Conservation (phyloP, 64 coral and sea anemone genomes). For the Catalaphyllia jardinei region DNA sequence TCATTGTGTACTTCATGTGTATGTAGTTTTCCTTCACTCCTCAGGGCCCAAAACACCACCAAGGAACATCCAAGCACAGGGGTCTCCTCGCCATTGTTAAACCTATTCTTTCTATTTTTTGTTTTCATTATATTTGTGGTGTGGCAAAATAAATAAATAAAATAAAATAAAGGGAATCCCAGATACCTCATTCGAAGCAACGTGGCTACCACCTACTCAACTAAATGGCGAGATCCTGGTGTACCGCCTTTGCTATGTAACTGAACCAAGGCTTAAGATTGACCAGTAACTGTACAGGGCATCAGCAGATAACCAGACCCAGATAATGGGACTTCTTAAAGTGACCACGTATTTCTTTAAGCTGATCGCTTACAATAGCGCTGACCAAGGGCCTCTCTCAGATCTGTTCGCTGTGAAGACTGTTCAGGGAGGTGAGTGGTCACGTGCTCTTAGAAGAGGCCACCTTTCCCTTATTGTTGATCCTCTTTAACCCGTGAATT, state of each 20-base stretch:
- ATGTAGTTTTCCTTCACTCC: no score
- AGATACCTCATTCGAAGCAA: conserved; percentile 72
- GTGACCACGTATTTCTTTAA: conserved; percentile 72
- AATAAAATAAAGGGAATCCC: conserved; percentile 64
- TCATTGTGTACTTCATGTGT: neutral
- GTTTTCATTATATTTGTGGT: no score
- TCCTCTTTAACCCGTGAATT: no score
- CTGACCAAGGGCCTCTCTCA: conserved; percentile 57
- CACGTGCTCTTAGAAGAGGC: neutral
- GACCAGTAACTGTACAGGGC: conserved; percentile 29
- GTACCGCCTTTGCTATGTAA: conserved; percentile 64
- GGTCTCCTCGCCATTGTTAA: no score
- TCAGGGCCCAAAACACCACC: conserved; percentile 63
- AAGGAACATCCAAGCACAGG: conserved; percentile 57
- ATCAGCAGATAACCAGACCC: conserved; percentile 45
- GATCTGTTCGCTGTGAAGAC: conserved; percentile 65
- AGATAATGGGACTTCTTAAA: conserved; percentile 11
- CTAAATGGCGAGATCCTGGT: conserved; percentile 61
- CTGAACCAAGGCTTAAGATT: conserved; percentile 35
- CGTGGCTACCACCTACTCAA: conserved; percentile 59
- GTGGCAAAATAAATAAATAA: no score
- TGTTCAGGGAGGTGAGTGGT: conserved; percentile 63
- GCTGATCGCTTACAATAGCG: conserved; percentile 65
- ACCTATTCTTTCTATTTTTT: no score
- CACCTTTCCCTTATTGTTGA: no score